A percentile compares a stretch with the other conserved stretches of the same genome.
Conservation (phyloP, 2,888 invertebrate species). For the Epicampocera succincta region DNA sequence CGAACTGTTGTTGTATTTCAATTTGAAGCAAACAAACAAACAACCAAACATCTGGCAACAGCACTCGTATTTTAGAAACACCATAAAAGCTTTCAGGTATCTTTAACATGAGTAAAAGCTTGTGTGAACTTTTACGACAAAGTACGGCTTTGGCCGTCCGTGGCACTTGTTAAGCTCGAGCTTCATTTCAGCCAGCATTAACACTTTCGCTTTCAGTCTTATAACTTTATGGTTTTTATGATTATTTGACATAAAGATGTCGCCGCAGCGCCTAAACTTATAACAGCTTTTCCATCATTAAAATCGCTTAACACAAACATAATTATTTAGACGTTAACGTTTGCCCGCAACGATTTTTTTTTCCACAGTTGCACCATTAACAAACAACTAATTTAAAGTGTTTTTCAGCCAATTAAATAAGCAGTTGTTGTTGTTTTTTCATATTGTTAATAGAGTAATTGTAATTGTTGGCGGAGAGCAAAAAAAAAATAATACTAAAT, state of each 20-base stretch:
- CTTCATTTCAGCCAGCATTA: no score
- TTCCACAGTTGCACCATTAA: constrained; percentile 20
- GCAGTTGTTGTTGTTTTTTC: constrained; percentile 29
- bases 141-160: no score
- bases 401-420: constrained; percentile 48
- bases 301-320: background rate
- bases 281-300: constrained; percentile 19
- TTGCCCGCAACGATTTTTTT: background rate
- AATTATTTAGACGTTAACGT: constrained; percentile 16
- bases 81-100: no score
- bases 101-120: no score
- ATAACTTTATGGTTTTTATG: no score
- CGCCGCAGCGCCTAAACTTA: background rate
- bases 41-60: no score
- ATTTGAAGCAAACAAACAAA: no score
- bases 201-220: no score
- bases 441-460: constrained; percentile 45
- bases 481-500: background rate
- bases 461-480: background rate
- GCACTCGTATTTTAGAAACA: no score
- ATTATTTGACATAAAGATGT: constrained; percentile 43
- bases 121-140: no score
- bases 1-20: no score
- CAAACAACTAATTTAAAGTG: constrained; percentile 25
- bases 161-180: no score